A percentile compares a stretch with the other conserved stretches of the same genome.
Evolutionary conservation across 92 coral and sea anemone genomes (phyloP).

Genomic region (Bergia puertoricense): DNA sequence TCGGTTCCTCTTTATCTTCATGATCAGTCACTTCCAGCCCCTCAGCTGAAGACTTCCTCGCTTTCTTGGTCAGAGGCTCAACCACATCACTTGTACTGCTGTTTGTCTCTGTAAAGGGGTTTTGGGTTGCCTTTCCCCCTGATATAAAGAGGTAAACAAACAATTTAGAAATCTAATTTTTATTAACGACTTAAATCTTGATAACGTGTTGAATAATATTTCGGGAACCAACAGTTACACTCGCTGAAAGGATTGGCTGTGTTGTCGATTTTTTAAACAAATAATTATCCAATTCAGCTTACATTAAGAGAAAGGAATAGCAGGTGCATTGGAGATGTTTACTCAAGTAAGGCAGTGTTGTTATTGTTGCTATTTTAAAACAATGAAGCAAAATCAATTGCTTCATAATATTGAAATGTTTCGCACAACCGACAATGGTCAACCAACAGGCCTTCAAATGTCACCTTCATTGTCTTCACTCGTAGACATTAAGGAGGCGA

Average conservation of each 20-base stretch:
- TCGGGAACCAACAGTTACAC: neutral
- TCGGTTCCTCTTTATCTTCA: neutral
- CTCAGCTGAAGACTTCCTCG: neutral
- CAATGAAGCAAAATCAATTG: neutral
- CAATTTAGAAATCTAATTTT: too few species aligned
- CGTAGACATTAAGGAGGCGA: conserved; percentile 89
- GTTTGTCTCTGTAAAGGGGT: neutral
- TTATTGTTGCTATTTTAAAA: conserved; percentile 9
- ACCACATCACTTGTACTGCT: neutral
- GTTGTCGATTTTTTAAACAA: neutral
- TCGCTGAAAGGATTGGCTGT: neutral
- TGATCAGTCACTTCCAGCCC: neutral
- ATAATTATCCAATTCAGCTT: neutral
- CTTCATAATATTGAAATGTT: conserved; percentile 6
- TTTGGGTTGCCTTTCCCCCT: neutral
- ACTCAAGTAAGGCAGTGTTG: neutral
- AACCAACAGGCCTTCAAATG: neutral
- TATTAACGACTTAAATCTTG: neutral
- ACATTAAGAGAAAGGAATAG: neutral
- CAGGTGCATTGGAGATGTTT: neutral
- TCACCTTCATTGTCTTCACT: conserved; percentile 68
- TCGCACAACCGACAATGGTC: neutral
- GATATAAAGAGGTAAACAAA: neutral
- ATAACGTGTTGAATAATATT: neutral
- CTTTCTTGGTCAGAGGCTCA: neutral